phyloP scores from a whole-genome alignment of 1,140 invertebrate genomes.

The Gerris buenoi region DNA sequence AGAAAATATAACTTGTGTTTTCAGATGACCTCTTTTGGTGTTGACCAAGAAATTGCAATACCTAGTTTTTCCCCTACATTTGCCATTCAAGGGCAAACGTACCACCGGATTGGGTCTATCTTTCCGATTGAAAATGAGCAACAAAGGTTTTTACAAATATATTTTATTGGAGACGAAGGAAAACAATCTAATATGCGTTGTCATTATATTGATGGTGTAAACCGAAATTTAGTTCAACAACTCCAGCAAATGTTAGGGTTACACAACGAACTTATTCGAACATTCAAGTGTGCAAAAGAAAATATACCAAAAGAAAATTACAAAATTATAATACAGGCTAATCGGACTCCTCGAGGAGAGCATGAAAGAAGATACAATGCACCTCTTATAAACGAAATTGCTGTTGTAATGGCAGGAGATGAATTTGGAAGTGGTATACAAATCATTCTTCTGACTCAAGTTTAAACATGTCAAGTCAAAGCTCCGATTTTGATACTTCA shows the following conservation, averaged over 20 bases:
- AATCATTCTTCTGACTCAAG: too few relatives aligned
- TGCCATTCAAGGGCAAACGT: constrained; percentile 35
- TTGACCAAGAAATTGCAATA: not conserved
- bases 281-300: too few relatives aligned
- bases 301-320: too few relatives aligned
- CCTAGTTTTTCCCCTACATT: constrained; percentile 22
- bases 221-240: not conserved
- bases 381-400: too few relatives aligned
- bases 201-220: constrained; percentile 30
- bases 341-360: too few relatives aligned
- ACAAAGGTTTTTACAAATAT: constrained; percentile 32
- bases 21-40: not conserved
- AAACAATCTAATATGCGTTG: constrained; percentile 16
- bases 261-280: not conserved
- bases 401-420: too few relatives aligned
- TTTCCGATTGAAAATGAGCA: constrained; percentile 24
- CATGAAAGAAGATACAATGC: too few relatives aligned
- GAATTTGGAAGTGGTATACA: too few relatives aligned
- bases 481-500: too few relatives aligned
- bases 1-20: not conserved
- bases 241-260: not conserved
- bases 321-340: too few relatives aligned
- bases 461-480: too few relatives aligned
- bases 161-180: constrained; percentile 29
- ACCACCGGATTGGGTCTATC: constrained; percentile 30